phyloP scores from a whole-genome alignment of 2,113 vertebrate species.

The Chloroceryle aenea region DNA sequence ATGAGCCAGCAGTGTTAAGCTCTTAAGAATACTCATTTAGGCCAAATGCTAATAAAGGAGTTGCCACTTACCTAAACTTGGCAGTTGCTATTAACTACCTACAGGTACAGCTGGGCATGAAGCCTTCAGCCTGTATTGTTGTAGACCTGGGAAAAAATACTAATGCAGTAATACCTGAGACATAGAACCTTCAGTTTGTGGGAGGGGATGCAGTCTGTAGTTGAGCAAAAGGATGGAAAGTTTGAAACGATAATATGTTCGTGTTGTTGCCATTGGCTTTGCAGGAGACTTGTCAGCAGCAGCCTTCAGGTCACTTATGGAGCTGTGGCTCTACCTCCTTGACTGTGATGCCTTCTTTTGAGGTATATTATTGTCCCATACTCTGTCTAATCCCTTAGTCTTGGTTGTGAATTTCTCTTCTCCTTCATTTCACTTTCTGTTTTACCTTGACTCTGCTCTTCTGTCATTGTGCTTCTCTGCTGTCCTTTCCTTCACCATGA shows the following conservation, averaged over 20 bases:
- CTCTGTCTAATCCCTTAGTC: not conserved
- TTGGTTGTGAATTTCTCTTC: not conserved
- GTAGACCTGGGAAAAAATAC: not conserved
- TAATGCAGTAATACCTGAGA: not conserved
- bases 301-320: not conserved
- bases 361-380: not conserved
- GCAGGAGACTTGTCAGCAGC: not conserved
- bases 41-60: not conserved
- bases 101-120: not conserved
- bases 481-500: not conserved
- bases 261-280: not conserved
- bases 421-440: too few species aligned
- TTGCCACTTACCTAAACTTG: not conserved
- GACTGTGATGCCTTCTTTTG: not conserved
- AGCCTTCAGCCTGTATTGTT: not conserved
- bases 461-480: fast-evolving
- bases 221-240: not conserved
- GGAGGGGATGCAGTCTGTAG: not conserved
- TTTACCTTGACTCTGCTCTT: not conserved
- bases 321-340: not conserved
- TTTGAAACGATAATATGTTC: not conserved
- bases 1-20: not conserved
- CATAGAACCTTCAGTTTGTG: not conserved
- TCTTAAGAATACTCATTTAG: not conserved
- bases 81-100: not conserved